Evolutionary conservation across 2,888 invertebrate species (phyloP).

Genomic region (Anagyrus pseudococci): DNA sequence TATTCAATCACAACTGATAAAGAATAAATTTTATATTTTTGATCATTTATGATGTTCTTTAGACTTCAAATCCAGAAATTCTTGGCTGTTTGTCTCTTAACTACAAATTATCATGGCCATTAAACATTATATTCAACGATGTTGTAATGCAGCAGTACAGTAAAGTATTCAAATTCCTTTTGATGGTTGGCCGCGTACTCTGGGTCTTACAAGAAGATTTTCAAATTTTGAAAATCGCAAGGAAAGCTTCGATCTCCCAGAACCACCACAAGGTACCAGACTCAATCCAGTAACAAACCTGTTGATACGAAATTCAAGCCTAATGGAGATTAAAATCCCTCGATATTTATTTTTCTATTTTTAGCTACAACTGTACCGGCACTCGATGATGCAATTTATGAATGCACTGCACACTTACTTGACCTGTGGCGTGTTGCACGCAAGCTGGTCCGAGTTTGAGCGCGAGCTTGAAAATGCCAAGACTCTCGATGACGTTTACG

Average conservation of each 20-base stretch:
- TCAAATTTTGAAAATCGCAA: constrained; percentile 69
- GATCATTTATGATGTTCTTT: background rate
- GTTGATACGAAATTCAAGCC: no score
- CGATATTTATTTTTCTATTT: constrained; percentile 27
- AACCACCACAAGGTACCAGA: constrained; percentile 73
- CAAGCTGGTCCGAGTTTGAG: constrained; percentile 78
- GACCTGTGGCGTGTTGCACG: constrained; percentile 76
- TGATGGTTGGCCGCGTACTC: constrained; percentile 78
- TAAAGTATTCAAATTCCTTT: constrained; percentile 76
- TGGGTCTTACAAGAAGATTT: constrained; percentile 78
- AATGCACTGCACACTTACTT: constrained; percentile 79
- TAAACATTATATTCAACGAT: constrained; percentile 77
- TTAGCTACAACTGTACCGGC: constrained; percentile 72
- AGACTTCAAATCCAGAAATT: constrained; percentile 67
- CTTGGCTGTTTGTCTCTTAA: constrained; percentile 73
- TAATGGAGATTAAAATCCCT: no score
- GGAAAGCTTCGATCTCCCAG: constrained; percentile 64
- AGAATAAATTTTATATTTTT: no score
- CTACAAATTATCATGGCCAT: constrained; percentile 78
- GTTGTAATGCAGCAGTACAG: constrained; percentile 75
- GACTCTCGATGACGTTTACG: constrained; percentile 76
- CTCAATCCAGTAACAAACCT: no score
- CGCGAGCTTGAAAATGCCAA: constrained; percentile 70
- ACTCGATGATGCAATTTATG: constrained; percentile 79
- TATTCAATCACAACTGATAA: no score